phyloP scores from a whole-genome alignment of 1,140 invertebrate genomes.

The Lanistes nyassanus region DNA sequence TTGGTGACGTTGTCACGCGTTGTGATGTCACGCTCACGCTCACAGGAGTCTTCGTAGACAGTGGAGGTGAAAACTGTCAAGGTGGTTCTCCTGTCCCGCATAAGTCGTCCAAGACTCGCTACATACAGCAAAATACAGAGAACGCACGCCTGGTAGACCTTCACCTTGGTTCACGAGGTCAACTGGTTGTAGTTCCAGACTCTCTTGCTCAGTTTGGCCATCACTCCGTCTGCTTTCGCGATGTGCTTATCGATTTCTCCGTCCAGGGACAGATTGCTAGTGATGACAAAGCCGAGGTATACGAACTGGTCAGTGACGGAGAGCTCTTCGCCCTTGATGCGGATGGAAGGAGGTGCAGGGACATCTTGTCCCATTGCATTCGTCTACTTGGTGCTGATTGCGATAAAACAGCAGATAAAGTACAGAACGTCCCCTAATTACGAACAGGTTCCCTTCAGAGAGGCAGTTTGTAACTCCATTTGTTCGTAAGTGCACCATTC shows the following conservation, averaged over 20 bases:
- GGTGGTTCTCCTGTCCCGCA: not conserved
- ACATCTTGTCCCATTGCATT: not conserved
- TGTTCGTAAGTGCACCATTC: no score
- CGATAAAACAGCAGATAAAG: no score
- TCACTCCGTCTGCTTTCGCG: not conserved
- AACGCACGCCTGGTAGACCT: conserved; percentile 12
- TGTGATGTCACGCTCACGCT: not conserved
- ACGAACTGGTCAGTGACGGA: not conserved
- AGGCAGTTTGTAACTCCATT: no score
- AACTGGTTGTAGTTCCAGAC: not conserved
- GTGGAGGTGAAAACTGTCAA: no score
- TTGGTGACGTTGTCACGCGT: not conserved
- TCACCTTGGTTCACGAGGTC: not conserved
- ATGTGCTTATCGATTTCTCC: not conserved
- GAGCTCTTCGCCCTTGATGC: not conserved
- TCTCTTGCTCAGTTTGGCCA: not conserved
- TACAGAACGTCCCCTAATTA: no score
- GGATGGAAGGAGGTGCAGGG: not conserved
- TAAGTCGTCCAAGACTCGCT: conserved; percentile 9
- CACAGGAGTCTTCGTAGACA: no score
- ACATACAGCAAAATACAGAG: conserved; percentile 15
- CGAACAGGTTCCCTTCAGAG: no score
- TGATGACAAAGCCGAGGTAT: not conserved
- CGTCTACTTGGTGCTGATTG: not conserved
- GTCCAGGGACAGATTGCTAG: not conserved